Evolutionary conservation across 2,888 invertebrate species (phyloP).

Genomic region (Lathronympha strigana): DNA sequence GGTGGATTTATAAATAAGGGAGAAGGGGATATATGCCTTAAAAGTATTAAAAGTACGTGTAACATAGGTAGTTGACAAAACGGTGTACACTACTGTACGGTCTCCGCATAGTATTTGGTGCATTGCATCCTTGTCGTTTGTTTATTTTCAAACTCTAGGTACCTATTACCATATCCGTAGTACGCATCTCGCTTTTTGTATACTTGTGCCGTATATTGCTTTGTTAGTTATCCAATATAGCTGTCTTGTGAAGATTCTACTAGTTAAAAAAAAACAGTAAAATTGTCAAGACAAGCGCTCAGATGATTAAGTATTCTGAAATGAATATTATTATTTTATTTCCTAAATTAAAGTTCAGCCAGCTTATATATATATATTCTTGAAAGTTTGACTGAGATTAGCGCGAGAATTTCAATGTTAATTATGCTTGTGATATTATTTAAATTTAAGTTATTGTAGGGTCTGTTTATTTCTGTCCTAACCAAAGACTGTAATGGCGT

Average conservation of each 20-base stretch:
- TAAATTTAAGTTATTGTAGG: slow-evolving; percentile 74
- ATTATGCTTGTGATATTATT: slow-evolving; percentile 80
- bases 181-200: slow-evolving; percentile 55
- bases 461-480: slow-evolving; percentile 76
- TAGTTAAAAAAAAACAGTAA: background rate
- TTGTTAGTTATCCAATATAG: slow-evolving; percentile 42
- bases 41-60: slow-evolving; percentile 82
- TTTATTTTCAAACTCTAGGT: slow-evolving; percentile 54
- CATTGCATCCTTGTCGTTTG: slow-evolving; percentile 73
- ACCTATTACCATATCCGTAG: slow-evolving; percentile 54
- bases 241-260: background rate
- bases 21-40: slow-evolving; percentile 70
- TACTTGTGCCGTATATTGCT: slow-evolving; percentile 46
- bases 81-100: slow-evolving; percentile 81
- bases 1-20: slow-evolving; percentile 66
- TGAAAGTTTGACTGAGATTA: slow-evolving; percentile 51
- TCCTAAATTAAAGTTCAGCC: slow-evolving; percentile 39
- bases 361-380: slow-evolving; percentile 48
- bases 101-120: slow-evolving; percentile 79
- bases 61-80: slow-evolving; percentile 74
- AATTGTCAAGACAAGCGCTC: background rate
- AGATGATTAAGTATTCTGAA: slow-evolving; percentile 12
- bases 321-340: slow-evolving; percentile 36
- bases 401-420: slow-evolving; percentile 36
- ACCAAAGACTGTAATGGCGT: slow-evolving; percentile 80